Evolutionary conservation across 2,113 vertebrate genomes (phyloP).

Genomic region (Sinocyclocheilus rhinocerous): DNA sequence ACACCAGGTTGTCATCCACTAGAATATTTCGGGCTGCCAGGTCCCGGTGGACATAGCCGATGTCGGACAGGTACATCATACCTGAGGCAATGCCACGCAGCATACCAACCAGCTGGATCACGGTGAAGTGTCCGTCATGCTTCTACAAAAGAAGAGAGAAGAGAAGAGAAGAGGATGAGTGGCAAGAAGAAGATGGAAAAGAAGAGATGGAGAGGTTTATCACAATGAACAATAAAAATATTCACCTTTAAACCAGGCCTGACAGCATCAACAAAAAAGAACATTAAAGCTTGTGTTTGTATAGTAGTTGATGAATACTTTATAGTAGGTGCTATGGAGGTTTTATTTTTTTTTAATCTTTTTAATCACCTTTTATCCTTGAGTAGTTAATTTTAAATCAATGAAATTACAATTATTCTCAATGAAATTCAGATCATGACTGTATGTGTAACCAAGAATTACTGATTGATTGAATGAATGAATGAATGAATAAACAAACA

Average conservation of each 20-base stretch:
- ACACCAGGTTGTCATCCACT: conserved; percentile 92
- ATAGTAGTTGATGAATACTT: too few relatives aligned
- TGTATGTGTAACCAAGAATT: too few relatives aligned
- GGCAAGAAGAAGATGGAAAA: neutral
- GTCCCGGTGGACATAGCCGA: conserved; percentile 80
- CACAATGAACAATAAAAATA: neutral
- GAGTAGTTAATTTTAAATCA: too few relatives aligned
- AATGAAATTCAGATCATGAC: too few relatives aligned
- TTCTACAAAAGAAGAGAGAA: conserved; percentile 74
- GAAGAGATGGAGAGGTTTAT: neutral
- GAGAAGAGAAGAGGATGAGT: too few relatives aligned
- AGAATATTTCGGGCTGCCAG: conserved; percentile 88
- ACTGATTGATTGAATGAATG: too few relatives aligned
- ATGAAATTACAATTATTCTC: too few relatives aligned
- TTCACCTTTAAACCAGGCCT: neutral
- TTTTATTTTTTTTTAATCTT: too few relatives aligned
- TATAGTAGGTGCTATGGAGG: too few relatives aligned
- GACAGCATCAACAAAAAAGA: neutral
- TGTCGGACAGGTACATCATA: conserved; percentile 81
- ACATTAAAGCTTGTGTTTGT: too few relatives aligned
- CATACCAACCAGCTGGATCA: conserved; percentile 96
- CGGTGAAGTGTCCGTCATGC: conserved; percentile 94
- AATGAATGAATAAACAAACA: too few relatives aligned
- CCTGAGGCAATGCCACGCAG: conserved; percentile 89
- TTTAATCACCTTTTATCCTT: too few relatives aligned